phyloP scores from a whole-genome alignment of 2,888 invertebrate species.

The Epistrophe grossulariae region DNA sequence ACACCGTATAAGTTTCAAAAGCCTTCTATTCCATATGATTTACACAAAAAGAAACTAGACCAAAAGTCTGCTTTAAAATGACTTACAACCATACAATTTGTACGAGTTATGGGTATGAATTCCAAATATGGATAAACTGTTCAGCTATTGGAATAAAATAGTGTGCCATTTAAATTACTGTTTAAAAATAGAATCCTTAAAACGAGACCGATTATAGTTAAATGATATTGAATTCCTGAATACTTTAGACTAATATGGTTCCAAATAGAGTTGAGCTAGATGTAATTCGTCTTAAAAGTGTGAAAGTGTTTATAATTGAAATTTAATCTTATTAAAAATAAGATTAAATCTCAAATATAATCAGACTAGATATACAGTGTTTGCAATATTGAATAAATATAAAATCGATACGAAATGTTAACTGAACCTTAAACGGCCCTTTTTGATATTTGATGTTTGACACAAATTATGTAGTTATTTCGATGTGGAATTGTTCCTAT shows the following conservation, averaged over 20 bases:
- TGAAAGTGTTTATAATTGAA: too few species aligned
- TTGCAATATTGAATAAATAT: too few species aligned
- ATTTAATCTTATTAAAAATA: too few species aligned
- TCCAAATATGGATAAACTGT: constrained; percentile 10
- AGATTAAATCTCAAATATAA: too few species aligned
- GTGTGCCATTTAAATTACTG: constrained; percentile 30
- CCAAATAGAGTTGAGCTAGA: background rate
- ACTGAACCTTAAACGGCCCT: too few species aligned
- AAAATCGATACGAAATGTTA: too few species aligned
- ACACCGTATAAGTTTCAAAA: background rate
- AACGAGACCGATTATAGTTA: constrained; percentile 33
- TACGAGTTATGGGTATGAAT: constrained; percentile 33
- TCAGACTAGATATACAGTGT: too few species aligned
- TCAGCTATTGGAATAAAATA: constrained; percentile 13
- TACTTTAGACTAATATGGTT: constrained; percentile 11
- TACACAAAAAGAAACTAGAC: background rate
- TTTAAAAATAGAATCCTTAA: constrained; percentile 10
- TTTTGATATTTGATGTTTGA: too few species aligned
- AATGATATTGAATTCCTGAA: constrained; percentile 19
- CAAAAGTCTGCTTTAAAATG: background rate
- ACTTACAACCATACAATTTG: constrained; percentile 4
- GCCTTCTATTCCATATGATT: background rate
- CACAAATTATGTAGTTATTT: too few species aligned
- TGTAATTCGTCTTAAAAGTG: too few species aligned
- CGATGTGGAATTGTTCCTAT: too few species aligned